Base-by-base conservation (phyloP, 2,888 invertebrate genomes). In the Dysmachus trigonus region DNA sequence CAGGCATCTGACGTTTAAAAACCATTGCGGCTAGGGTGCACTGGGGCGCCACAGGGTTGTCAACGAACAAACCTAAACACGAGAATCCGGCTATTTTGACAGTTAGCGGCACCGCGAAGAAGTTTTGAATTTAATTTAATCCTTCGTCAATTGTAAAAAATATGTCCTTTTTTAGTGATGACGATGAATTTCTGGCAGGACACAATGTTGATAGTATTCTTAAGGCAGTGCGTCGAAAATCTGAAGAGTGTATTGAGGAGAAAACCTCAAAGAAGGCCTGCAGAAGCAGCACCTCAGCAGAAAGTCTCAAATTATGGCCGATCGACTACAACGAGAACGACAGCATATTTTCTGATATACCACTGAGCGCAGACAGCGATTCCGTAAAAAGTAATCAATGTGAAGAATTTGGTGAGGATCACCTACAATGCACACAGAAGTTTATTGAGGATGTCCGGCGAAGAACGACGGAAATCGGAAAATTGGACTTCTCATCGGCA, bases 341-440 rank as follows among this genome's bases (percentile, higher is more conserved):
- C 18, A 81, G 81, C 1, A 81, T 81, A 31, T 81, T 81, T 81
- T 81, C 81, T 6, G 33, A 81, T 81, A 81, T 81, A 53, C 15
- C 13, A n/a, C 10, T 81, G 0, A 62, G 0, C 8, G 53, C 3
- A 5, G 35, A 62, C 10, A 53, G 8, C 1, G 51, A 53, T 31
- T 51, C 47, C 6, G 8, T 18, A 31, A 62, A 81, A 7, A 18
- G n/a, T 5, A 38, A 79, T 27, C 27, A 62, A 18, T 51, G 51
- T 51, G 51, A 51, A 27, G 81, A 62, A 81, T 1, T n/a, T 13
- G 22, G 1, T 18, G 38, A 7, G 8, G 38, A 83, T 71, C 72
- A 87, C 5, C 73, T 88, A 10, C 92, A 92, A 88, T 90, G 90
- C 72, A 91, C 92, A 0, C 92, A 92, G 88, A 88, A 90, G n/a